Percentiles rank a stretch among this genome's conserved stretches.
These are phyloP conservation scores for Trogon melanurus DNA, from an alignment of 2,113 vertebrate genomes.

Conservation along the genomic window DNA sequence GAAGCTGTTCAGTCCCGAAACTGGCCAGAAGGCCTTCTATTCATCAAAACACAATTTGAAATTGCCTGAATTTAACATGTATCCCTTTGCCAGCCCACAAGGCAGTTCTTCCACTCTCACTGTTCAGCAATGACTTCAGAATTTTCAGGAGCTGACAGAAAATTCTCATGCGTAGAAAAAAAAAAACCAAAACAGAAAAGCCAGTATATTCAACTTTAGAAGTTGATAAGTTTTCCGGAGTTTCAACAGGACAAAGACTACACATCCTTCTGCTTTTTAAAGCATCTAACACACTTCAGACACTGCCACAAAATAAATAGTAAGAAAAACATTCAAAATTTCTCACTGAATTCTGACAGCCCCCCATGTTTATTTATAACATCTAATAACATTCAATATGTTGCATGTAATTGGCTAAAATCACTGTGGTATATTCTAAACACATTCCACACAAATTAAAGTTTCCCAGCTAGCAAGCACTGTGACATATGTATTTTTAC, in stretches of 20 bases:
- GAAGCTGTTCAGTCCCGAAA: neutral
- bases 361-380: neutral
- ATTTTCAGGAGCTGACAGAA: neutral
- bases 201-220: neutral
- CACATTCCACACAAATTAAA: neutral
- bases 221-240: neutral
- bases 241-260: neutral
- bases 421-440: neutral
- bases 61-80: neutral
- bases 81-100: neutral
- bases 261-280: neutral
- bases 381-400: neutral
- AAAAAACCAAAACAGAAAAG: neutral
- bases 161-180: neutral
- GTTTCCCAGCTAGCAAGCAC: neutral
- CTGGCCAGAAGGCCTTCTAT: neutral
- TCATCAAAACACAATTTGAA: neutral
- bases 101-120: neutral
- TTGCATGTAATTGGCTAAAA: neutral
- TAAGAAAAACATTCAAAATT: neutral
- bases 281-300: neutral
- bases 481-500: fast-evolving
- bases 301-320: neutral
- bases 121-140: neutral
- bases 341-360: neutral